phyloP scores from a whole-genome alignment of 2,797 vertebrate genomes.

The Phoebastria nigripes region DNA sequence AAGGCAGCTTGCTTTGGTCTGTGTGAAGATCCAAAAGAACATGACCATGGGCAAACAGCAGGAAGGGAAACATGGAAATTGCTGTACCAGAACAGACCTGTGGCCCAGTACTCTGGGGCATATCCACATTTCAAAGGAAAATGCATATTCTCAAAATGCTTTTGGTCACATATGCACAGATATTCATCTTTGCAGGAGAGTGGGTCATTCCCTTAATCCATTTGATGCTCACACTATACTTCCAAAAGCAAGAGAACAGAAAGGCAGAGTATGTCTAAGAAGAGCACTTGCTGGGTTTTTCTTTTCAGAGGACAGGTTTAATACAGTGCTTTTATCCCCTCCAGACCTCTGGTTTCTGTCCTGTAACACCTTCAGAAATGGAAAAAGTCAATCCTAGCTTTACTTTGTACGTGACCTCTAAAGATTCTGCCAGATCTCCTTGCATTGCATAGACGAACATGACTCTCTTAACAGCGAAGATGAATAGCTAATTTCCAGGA shows the following conservation, averaged over 20 bases:
- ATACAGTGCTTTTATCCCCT: not conserved
- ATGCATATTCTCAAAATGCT: not conserved
- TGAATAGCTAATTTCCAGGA: slow-evolving; percentile 20
- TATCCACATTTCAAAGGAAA: not conserved
- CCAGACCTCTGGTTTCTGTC: slow-evolving; percentile 1
- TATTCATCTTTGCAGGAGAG: not conserved
- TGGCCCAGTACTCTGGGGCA: not conserved
- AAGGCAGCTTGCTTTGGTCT: not conserved
- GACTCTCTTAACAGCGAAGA: not conserved
- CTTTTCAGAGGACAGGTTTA: not conserved
- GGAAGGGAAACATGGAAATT: not conserved
- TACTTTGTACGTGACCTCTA: not conserved
- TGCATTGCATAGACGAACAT: not conserved
- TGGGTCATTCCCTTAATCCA: not conserved
- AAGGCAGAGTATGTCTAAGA: not conserved
- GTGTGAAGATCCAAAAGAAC: not conserved
- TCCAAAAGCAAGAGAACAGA: not conserved
- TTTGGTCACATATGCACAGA: not conserved
- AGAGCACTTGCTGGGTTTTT: not conserved
- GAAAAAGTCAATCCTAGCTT: not conserved
- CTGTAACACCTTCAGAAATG: slow-evolving; percentile 10
- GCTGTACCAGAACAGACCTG: not conserved
- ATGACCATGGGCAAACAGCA: not conserved
- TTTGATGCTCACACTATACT: not conserved
- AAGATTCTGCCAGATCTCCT: not conserved